phyloP scores from a whole-genome alignment of 2,113 vertebrate species.

The Bambusicola thoracicus region DNA sequence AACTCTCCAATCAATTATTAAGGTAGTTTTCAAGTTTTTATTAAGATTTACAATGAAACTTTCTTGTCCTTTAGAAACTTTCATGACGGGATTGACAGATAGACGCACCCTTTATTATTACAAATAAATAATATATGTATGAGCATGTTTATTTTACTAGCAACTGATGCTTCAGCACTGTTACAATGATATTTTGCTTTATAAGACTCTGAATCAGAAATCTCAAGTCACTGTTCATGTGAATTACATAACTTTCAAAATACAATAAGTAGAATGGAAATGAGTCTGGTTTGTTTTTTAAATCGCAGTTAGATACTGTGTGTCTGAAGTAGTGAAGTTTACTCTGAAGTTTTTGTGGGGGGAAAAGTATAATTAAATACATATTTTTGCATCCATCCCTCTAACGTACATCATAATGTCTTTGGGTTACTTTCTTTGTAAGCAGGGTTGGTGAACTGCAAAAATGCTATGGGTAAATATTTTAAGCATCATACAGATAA shows the following conservation, averaged over 20 bases:
- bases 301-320: background rate
- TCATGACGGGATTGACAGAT: background rate
- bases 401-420: fast-evolving
- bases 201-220: background rate
- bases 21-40: background rate
- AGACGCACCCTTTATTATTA: constrained; percentile 22
- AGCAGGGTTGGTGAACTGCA: background rate
- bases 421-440: background rate
- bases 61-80: background rate
- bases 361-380: background rate
- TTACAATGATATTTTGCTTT: background rate
- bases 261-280: background rate
- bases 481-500: background rate
- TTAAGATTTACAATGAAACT: background rate
- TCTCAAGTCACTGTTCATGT: background rate
- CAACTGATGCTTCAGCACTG: background rate
- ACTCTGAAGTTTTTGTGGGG: background rate
- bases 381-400: background rate
- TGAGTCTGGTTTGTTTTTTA: background rate
- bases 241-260: background rate
- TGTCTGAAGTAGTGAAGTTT: background rate
- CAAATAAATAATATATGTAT: constrained; percentile 11
- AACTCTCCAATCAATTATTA: background rate
- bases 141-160: constrained; percentile 25
- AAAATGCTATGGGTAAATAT: background rate